These are phyloP conservation scores for Tamandua tetradactyla DNA, from an alignment of 2,797 vertebrate species.

Conservation along the genomic window DNA sequence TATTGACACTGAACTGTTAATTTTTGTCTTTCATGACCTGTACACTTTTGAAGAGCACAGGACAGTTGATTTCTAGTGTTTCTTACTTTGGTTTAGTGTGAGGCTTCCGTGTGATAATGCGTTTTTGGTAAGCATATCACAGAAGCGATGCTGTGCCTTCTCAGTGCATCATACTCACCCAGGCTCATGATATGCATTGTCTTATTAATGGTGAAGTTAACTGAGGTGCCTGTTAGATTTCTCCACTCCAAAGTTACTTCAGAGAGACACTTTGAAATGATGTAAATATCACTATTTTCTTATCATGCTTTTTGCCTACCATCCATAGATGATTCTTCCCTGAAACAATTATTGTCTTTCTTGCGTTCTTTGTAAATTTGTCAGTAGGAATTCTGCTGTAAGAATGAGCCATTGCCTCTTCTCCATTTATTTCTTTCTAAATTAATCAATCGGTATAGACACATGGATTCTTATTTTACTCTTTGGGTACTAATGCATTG, in stretches of 20 bases:
- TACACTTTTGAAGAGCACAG: background rate
- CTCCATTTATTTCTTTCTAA: background rate
- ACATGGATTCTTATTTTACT: background rate
- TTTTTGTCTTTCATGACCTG: background rate
- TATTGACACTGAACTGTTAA: background rate
- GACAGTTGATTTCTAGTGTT: background rate
- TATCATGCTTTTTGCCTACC: background rate
- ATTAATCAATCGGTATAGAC: background rate
- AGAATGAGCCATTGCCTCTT: background rate
- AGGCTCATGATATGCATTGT: background rate
- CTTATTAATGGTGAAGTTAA: background rate
- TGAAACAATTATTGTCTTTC: background rate
- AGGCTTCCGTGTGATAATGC: background rate
- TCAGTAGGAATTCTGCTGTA: background rate
- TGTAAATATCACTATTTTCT: background rate
- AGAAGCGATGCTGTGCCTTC: background rate
- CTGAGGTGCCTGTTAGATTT: background rate
- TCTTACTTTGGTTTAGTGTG: background rate
- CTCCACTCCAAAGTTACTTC: background rate
- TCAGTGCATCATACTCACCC: background rate
- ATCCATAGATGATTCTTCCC: background rate
- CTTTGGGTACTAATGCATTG: background rate
- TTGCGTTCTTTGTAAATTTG: background rate
- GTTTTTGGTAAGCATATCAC: background rate
- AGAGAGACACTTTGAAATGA: background rate